These are phyloP conservation scores for Chrysina gloriosa DNA, from an alignment of 2,888 invertebrate genomes.

Conservation along the genomic window DNA sequence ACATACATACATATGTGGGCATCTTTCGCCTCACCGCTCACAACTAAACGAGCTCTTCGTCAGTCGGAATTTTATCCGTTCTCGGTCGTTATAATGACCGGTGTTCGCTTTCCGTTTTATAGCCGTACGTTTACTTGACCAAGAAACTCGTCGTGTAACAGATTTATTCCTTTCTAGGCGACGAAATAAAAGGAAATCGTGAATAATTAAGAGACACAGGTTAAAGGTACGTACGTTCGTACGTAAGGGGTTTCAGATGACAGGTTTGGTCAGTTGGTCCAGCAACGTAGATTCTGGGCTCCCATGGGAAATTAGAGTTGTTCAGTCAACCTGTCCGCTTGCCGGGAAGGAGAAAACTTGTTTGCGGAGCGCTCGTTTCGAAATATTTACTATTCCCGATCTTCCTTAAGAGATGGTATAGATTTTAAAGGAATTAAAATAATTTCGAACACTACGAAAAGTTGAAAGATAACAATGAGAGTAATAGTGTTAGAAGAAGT, in stretches of 20 bases:
- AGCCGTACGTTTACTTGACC: not conserved
- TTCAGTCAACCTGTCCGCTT: constrained; percentile 41
- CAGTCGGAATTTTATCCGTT: not conserved
- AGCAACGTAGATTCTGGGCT: constrained; percentile 47
- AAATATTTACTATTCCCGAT: constrained; percentile 7
- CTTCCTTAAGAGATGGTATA: no score
- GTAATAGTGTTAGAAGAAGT: no score
- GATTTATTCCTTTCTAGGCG: constrained; percentile 9
- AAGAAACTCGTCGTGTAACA: constrained; percentile 30
- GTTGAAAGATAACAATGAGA: no score
- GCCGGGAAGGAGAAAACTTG: constrained; percentile 40
- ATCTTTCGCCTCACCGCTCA: not conserved
- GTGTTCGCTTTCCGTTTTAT: constrained; percentile 10
- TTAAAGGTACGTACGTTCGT: constrained; percentile 22
- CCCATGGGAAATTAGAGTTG: constrained; percentile 61
- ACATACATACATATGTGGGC: not conserved
- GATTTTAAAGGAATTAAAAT: no score
- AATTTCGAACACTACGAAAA: no score
- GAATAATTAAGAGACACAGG: constrained; percentile 45
- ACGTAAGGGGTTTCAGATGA: constrained; percentile 41
- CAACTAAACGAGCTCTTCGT: not conserved
- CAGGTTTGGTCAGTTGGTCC: constrained; percentile 60
- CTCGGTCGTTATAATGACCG: constrained; percentile 14
- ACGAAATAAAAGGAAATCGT: constrained; percentile 25
- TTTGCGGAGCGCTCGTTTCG: constrained; percentile 30